Evolutionary conservation across 2,888 invertebrate genomes (phyloP), one percentile per base, ranked within the genome.

Genomic region (Cataglyphis rosenhaueri): DNA sequence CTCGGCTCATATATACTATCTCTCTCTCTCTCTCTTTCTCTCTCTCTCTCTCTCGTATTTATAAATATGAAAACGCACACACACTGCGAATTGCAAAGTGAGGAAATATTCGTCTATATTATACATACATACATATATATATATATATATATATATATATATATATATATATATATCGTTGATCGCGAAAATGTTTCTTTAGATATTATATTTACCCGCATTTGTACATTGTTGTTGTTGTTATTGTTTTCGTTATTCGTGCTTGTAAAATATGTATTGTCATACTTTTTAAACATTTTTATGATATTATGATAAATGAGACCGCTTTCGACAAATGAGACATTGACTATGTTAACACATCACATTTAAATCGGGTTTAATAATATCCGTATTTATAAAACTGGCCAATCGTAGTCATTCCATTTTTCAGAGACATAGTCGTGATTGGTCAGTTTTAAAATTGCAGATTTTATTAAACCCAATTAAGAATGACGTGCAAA

Each of bases 61-160:
- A 79, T 81, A 82, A 84, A 88, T 88, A 88, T 74, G 55, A 59
- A 66, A 82, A 76, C 52, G 55, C 70, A 82, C 61, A 64, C 85
- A 86, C 62, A 66, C 87, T 68, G 29, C 12, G 82, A 82, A 59
- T 81, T 70, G 68, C 82, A 75, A 74, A 74, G 59, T 66, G 82
- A 71, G 57, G 41, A 75, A 75, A 48, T 35, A 64, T 52, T 62
- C 41, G 61, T 81, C 73, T 25, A 25, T 25, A 25, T 25, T 25
- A 25, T 25, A 25, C 25, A 25, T 21, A 21, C 21, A n/a, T n/a
- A n/a, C n/a, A n/a, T 1, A 25, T 25, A 25, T 25, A 25, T 25
- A 25, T 25, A 25, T 25, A 25, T 25, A 25, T 25, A 25, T 25
- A 25, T 25, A 25, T 25, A 25, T 25, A 25, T 25, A 25, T 25